Evolutionary conservation across 2,113 vertebrate genomes (phyloP), one percentile per base, ranked within the genome.

Genomic region (Formicarius rufipectus): DNA sequence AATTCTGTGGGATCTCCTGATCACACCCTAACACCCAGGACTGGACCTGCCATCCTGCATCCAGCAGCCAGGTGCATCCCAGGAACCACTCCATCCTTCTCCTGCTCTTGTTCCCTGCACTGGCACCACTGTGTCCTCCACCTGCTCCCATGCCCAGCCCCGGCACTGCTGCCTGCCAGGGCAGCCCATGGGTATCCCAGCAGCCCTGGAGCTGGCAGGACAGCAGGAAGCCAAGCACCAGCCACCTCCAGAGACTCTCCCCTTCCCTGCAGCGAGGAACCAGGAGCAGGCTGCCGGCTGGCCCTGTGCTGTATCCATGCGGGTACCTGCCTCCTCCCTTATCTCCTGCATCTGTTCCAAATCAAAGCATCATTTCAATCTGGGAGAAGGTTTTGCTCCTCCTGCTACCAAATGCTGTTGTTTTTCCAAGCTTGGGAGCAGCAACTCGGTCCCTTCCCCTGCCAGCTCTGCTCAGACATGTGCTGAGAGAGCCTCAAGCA

Each of bases 331-430:
- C 78, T 92, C 69, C 60, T 47, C 40, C 19, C 28, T 84, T 56
- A 31, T 27, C 88, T 89, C 64, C 50, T 31, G 64, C 96, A 97
- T 97, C 97, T 97, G 97, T 90, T 97, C 80, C 89, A 58, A 75
- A 95, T 95, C 96, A 97, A 95, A 80, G 83, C 88, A 53, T 82
- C 91, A 39, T 91, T 96, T 76, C 85, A 87, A 93, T 78, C 86
- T 93, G 2, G 69, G 56, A 77, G 74, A 83, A 96, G 77, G 56
- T 75, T 95, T 79, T 84, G 45, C 73, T 58, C 27, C 93, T 69
- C 40, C 84, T 58, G 84, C 85, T 85, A 91, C 88, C 96, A 97
- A 96, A 84, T 88, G 79, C 83, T 67, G 78, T 95, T 97, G 90
- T 97, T 95, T 94, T 69, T 83, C 84, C 0, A 1, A 45, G 47